These are phyloP conservation scores for Jordanella pulchra DNA, from an alignment of 2,797 vertebrate genomes.

Conservation along the genomic window DNA sequence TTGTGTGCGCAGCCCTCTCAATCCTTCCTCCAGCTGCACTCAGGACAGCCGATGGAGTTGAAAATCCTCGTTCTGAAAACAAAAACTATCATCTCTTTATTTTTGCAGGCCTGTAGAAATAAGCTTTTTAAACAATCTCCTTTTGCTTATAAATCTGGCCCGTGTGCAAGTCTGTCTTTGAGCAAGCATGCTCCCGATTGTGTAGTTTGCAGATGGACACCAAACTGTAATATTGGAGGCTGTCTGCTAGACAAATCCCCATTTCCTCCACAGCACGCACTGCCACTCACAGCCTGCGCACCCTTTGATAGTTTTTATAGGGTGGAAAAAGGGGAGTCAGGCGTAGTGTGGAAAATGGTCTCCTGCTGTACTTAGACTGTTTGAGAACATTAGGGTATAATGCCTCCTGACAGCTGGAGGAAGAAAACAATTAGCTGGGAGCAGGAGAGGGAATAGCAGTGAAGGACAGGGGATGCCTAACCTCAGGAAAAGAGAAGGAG, in stretches of 20 bases:
- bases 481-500: conserved; percentile 1
- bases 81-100: conserved; percentile 27
- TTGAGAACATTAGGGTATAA: conserved; percentile 65
- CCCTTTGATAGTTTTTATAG: conserved; percentile 63
- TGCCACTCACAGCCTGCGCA: conserved; percentile 60
- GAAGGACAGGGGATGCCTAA: conserved; percentile 29
- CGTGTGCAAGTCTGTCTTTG: conserved; percentile 14
- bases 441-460: conserved; percentile 40
- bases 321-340: conserved; percentile 27
- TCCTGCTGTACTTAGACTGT: conserved; percentile 69
- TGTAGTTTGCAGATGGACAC: conserved; percentile 50
- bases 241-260: conserved; percentile 68
- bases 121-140: conserved; percentile 30
- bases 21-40: conserved; percentile 16
- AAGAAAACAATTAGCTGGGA: conserved; percentile 72
- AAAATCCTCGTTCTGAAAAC: conserved; percentile 40
- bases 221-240: conserved; percentile 61
- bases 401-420: conserved; percentile 71
- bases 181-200: conserved; percentile 25
- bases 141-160: conserved; percentile 25
- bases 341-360: conserved; percentile 28
- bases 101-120: conserved; percentile 31
- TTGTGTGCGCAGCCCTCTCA: conserved; percentile 27
- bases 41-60: conserved; percentile 38
- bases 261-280: conserved; percentile 72